Conservation (phyloP, 2,888 invertebrate genomes). For the Nemapogon koenigi region DNA sequence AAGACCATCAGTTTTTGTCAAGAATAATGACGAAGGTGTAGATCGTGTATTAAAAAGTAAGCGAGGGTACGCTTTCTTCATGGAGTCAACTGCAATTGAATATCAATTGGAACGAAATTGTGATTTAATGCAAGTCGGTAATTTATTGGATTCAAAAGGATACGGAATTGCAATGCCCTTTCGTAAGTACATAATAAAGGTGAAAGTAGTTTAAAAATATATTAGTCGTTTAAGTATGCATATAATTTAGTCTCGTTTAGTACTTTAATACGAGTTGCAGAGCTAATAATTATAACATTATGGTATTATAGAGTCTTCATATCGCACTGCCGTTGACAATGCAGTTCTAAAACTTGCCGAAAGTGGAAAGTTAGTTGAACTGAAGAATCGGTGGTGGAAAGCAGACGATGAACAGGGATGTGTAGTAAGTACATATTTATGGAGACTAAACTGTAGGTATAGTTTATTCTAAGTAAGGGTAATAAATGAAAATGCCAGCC, state of each 20-base stretch:
- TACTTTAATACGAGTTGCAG: too few relatives aligned
- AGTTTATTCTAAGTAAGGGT: too few relatives aligned
- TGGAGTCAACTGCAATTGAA: constrained; percentile 96
- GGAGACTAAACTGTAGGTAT: too few relatives aligned
- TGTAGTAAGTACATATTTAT: constrained; percentile 36
- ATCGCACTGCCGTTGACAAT: constrained; percentile 81
- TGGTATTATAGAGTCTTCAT: constrained; percentile 70
- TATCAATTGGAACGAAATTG: constrained; percentile 89
- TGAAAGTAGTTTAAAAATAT: background rate
- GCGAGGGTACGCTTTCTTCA: constrained; percentile 89
- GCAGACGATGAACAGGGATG: constrained; percentile 68
- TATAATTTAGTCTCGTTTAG: too few relatives aligned
- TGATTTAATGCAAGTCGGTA: constrained; percentile 82
- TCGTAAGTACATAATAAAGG: constrained; percentile 79
- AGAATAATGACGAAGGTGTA: constrained; percentile 85
- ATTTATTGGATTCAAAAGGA: constrained; percentile 83
- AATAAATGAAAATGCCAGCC: too few relatives aligned
- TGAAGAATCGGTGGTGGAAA: constrained; percentile 95
- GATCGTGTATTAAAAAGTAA: constrained; percentile 82
- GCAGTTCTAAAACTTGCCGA: constrained; percentile 92
- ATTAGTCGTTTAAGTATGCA: too few relatives aligned
- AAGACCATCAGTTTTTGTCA: constrained; percentile 82
- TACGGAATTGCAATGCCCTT: constrained; percentile 93
- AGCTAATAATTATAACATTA: too few relatives aligned
- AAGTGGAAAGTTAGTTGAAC: constrained; percentile 76